phyloP scores from a whole-genome alignment of 2,888 invertebrate species.

The Dryobota labecula region DNA sequence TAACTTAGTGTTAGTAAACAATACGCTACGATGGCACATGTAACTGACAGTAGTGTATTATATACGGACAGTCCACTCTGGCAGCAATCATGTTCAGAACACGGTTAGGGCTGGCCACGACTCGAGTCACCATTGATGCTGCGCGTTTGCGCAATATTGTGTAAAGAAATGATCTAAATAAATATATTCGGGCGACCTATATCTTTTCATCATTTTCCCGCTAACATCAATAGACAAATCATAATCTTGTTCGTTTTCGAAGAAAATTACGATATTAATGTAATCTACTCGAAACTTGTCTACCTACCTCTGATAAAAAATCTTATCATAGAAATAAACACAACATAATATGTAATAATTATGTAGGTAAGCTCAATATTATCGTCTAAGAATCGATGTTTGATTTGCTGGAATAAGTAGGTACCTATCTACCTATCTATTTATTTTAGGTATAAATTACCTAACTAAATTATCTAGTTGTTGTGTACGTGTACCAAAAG shows the following conservation, averaged over 20 bases:
- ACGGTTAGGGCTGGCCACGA: no score
- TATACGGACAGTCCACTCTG: no score
- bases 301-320: neutral
- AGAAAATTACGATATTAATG: constrained; percentile 15
- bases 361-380: neutral
- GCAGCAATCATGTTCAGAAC: no score
- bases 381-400: constrained; percentile 6
- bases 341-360: constrained; percentile 4
- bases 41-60: no score
- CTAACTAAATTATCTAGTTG: neutral
- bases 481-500: neutral
- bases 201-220: neutral
- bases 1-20: no score
- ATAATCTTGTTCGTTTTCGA: constrained; percentile 15
- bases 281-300: constrained; percentile 21
- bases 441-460: neutral
- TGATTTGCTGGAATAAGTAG: constrained; percentile 14
- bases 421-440: neutral
- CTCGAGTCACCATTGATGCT: no score
- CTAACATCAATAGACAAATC: constrained; percentile 19
- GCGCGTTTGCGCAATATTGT: no score
- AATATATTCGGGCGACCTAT: constrained; percentile 1
- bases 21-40: no score
- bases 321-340: constrained; percentile 34
- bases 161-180: no score